Evolutionary conservation across 2,797 vertebrate species (phyloP).

Genomic region (Heteromormyrus szaboi): DNA sequence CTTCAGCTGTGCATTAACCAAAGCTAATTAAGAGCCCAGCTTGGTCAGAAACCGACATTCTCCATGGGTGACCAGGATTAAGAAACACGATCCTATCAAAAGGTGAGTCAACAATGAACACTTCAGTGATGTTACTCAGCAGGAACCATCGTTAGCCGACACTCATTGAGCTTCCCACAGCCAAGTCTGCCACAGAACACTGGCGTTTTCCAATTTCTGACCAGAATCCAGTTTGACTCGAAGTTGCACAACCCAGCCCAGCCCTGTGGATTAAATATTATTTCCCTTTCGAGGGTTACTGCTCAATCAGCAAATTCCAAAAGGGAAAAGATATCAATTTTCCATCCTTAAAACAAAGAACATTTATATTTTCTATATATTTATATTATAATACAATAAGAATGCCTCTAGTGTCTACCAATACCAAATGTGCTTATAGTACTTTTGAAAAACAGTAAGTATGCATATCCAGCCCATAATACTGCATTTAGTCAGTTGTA

Average conservation of each 20-base stretch:
- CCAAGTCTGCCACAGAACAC: neutral
- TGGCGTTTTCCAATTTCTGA: neutral
- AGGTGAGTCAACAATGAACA: neutral
- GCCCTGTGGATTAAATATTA: neutral
- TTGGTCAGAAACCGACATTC: neutral
- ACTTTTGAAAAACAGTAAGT: neutral
- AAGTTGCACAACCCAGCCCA: neutral
- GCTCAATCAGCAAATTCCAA: neutral
- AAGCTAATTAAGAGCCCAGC: neutral
- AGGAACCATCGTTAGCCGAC: neutral
- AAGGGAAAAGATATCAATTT: neutral
- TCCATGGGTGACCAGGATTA: neutral
- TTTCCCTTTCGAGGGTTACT: neutral
- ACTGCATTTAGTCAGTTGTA: slow-evolving; percentile 47
- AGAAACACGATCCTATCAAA: neutral
- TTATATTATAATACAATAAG: slow-evolving; percentile 14
- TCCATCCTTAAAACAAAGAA: neutral
- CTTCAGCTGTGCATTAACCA: neutral
- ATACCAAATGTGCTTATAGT: neutral
- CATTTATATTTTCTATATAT: slow-evolving; percentile 6
- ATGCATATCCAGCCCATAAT: slow-evolving; percentile 42
- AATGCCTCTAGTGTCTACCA: neutral
- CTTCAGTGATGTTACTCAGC: neutral
- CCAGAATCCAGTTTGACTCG: neutral
- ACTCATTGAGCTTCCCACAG: neutral